A percentile compares a stretch with the other conserved stretches of the same genome.
These are phyloP conservation scores for Plebejus argus DNA, from an alignment of 2,888 invertebrate species.

Conservation along the genomic window DNA sequence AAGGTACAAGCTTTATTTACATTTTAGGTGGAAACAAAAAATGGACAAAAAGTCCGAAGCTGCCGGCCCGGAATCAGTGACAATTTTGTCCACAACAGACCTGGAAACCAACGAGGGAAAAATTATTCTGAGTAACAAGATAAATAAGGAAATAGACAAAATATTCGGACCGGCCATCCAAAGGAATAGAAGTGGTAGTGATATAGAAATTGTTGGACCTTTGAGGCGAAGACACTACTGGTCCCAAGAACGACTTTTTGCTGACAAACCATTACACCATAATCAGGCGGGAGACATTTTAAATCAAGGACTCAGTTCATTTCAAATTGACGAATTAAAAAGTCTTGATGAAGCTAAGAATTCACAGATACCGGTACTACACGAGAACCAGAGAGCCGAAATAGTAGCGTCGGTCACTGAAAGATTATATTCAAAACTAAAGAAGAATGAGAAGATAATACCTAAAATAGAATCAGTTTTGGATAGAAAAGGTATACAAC, in stretches of 20 bases:
- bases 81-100: constrained; percentile 46
- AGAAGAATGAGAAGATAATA: constrained; percentile 76
- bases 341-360: constrained; percentile 49
- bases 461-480: constrained; percentile 65
- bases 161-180: constrained; percentile 67
- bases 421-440: constrained; percentile 82
- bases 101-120: constrained; percentile 49
- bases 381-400: constrained; percentile 81
- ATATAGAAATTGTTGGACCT: constrained; percentile 66
- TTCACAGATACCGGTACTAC: constrained; percentile 59
- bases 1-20: too few relatives aligned
- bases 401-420: constrained; percentile 87
- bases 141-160: constrained; percentile 69
- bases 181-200: constrained; percentile 70
- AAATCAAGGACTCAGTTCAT: constrained; percentile 52
- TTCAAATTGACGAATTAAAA: constrained; percentile 48
- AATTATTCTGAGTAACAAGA: constrained; percentile 57
- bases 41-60: constrained; percentile 44
- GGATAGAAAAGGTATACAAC: constrained; percentile 69
- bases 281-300: constrained; percentile 44
- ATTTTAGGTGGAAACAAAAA: background rate
- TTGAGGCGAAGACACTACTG: constrained; percentile 68
- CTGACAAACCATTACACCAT: constrained; percentile 50
- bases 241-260: constrained; percentile 70
- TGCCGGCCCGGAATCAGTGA: constrained; percentile 57